Conservation (phyloP, 2,113 vertebrate genomes). For the Malurus melanocephalus region DNA sequence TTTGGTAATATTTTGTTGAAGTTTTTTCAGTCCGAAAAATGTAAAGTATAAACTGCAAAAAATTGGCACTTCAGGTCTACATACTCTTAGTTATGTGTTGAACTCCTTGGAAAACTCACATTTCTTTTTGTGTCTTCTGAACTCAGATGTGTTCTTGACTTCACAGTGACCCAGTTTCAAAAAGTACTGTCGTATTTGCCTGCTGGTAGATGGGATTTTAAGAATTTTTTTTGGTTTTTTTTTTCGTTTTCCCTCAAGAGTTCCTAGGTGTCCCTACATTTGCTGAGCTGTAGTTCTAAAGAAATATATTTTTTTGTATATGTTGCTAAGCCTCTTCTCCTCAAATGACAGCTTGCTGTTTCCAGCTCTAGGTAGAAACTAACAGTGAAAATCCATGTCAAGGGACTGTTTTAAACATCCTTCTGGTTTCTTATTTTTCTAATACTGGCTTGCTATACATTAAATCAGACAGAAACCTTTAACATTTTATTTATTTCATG, state of each 20-base stretch:
- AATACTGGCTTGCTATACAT: not conserved
- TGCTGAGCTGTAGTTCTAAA: not conserved
- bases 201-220: not conserved
- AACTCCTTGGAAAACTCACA: not conserved
- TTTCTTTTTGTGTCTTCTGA: not conserved
- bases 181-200: not conserved
- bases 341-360: not conserved
- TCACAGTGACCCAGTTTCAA: not conserved
- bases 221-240: not conserved
- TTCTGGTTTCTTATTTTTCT: not conserved
- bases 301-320: not conserved
- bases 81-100: not conserved
- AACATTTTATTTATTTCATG: not conserved
- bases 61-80: fast-evolving
- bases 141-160: not conserved
- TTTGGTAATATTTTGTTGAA: not conserved
- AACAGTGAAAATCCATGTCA: not conserved
- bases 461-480: not conserved
- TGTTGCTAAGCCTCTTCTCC: not conserved
- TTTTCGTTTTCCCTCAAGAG: not conserved
- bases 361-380: not conserved
- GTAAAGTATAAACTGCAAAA: not conserved
- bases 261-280: not conserved
- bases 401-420: not conserved
- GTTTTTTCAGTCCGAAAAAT: not conserved